phyloP scores from a whole-genome alignment of 1,140 invertebrate genomes.

The Calliopsis andreniformis region DNA sequence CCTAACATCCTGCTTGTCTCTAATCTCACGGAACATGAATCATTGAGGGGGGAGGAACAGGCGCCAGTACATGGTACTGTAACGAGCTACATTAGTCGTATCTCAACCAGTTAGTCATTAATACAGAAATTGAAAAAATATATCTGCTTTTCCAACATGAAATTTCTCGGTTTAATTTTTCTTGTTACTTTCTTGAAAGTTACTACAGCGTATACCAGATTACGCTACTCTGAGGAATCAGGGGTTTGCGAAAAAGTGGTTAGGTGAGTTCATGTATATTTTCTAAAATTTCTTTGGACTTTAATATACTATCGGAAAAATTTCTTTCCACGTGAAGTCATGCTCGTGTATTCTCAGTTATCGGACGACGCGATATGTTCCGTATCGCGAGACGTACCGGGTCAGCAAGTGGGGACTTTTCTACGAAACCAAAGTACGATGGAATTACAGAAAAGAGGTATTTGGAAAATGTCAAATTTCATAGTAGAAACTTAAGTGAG shows the following conservation, averaged over 20 bases:
- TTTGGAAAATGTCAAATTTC: neutral
- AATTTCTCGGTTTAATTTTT: neutral
- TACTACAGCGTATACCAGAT: too few species aligned
- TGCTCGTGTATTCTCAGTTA: slow-evolving; percentile 10
- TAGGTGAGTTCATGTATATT: neutral
- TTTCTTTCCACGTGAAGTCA: neutral
- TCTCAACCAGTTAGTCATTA: too few species aligned
- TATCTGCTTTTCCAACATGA: neutral
- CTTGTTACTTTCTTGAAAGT: neutral
- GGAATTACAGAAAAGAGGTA: slow-evolving; percentile 64
- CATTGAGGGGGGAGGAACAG: neutral
- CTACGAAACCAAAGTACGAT: slow-evolving; percentile 36
- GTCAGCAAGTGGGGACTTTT: slow-evolving; percentile 35
- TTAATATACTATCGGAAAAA: neutral
- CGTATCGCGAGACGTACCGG: slow-evolving; percentile 59
- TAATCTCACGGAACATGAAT: slow-evolving; percentile 1
- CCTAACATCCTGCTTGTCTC: slow-evolving; percentile 16
- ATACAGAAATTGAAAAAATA: too few species aligned
- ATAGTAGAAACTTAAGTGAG: too few species aligned
- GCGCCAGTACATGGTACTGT: neutral
- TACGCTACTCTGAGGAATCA: too few species aligned
- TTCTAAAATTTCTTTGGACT: too few species aligned
- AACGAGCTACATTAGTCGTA: neutral
- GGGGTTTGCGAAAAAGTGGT: neutral
- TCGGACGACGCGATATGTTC: neutral